Evolutionary conservation across 2,797 vertebrate genomes (phyloP).

Genomic region (Rousettus madagascariensis): DNA sequence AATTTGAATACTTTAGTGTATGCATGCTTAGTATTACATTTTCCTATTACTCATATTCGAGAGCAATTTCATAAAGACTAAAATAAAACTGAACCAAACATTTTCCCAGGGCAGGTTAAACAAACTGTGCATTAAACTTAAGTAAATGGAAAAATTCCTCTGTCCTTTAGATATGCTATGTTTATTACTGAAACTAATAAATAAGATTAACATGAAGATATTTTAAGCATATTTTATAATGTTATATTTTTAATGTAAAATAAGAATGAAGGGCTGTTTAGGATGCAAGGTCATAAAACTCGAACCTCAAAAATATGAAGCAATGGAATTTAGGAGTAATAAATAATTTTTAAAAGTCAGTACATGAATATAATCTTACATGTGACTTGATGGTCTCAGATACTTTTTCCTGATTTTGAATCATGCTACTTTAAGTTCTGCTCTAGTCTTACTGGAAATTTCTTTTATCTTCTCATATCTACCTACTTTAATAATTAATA

Average conservation of each 20-base stretch:
- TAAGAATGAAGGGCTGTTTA: neutral
- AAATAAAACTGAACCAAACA: constrained; percentile 26
- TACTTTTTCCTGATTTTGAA: neutral
- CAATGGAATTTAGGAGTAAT: neutral
- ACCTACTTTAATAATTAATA: neutral
- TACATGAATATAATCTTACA: neutral
- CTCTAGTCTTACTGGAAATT: neutral
- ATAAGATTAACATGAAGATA: constrained; percentile 22
- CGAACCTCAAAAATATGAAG: neutral
- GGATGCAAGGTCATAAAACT: neutral
- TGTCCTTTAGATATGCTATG: neutral
- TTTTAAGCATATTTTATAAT: neutral
- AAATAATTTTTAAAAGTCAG: neutral
- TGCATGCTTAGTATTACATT: neutral
- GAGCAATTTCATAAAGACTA: constrained; percentile 27
- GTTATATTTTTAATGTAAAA: neutral
- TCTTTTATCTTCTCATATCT: neutral
- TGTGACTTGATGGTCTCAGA: neutral
- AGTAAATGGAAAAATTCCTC: neutral
- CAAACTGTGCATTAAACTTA: neutral
- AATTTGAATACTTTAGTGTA: constrained; percentile 2
- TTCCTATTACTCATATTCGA: neutral
- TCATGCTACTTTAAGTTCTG: neutral
- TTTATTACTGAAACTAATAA: constrained; percentile 24
- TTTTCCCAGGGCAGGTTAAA: neutral